Conservation (phyloP, 2,888 invertebrate species). For the Anarsia innoxiella region DNA sequence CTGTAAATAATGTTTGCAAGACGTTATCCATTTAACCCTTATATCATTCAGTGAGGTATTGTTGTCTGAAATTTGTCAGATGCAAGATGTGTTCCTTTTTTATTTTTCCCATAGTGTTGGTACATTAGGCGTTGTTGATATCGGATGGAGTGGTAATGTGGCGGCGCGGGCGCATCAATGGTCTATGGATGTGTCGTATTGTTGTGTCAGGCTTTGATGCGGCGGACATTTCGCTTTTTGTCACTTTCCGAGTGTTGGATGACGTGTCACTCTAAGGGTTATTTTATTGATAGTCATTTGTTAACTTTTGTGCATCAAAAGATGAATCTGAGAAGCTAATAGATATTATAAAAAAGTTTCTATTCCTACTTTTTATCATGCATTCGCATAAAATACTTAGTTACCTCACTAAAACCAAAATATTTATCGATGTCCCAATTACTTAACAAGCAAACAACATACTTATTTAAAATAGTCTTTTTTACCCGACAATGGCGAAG, state of each 20-base stretch:
- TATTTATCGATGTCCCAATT: too few relatives aligned
- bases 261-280: constrained; percentile 1
- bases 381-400: too few relatives aligned
- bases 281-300: constrained; percentile 4
- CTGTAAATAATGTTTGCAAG: constrained; percentile 33
- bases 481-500: too few relatives aligned
- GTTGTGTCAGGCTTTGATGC: constrained; percentile 23
- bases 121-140: constrained; percentile 52
- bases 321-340: too few relatives aligned
- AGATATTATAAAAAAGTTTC: too few relatives aligned
- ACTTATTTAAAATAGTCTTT: too few relatives aligned
- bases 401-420: too few relatives aligned
- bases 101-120: constrained; percentile 37
- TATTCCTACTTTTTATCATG: too few relatives aligned
- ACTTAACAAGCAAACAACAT: too few relatives aligned
- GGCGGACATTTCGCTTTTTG: constrained; percentile 3
- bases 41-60: constrained; percentile 52
- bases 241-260: constrained; percentile 1
- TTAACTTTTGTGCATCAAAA: constrained; percentile 1
- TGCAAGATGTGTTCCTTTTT: constrained; percentile 48
- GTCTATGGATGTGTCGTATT: constrained; percentile 13
- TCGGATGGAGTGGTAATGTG: constrained; percentile 48
- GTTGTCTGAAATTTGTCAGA: constrained; percentile 71
- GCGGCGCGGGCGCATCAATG: constrained; percentile 20
- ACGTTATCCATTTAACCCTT: constrained; percentile 65